Base-by-base conservation (phyloP, 2,797 vertebrate genomes). In the Labeo calbasu region DNA sequence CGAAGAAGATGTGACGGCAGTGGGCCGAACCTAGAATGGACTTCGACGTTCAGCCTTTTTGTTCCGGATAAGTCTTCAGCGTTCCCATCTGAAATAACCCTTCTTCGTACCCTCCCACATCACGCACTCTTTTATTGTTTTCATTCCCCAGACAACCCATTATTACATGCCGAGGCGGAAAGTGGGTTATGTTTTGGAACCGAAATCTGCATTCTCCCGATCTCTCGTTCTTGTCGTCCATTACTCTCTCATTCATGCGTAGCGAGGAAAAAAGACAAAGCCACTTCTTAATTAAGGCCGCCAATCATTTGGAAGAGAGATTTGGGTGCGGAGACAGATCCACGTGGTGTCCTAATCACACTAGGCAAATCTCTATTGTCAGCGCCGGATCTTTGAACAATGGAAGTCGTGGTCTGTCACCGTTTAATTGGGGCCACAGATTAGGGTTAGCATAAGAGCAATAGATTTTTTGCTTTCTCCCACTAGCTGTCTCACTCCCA, bases 181-280 rank as follows among this genome's bases (percentile, higher is more conserved):
- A 92, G 85, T 93, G 93, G 94, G 92, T 91, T 92, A 91, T 81
- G 89, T 79, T 92, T 93, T 94, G 92, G 92, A 89, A 89, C 87
- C 82, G 36, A 70, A 72, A 69, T 43, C 75, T 79, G 82, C 76
- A 55, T 75, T 83, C 11, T 77, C 59, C 43, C 28, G 8, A 63
- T 82, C 4, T 32, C 28, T 71, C 48, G 14, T 13, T 69, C 36
- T 76, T 2, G 13, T 85, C 75, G 59, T 80, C 77, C 11, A 17
- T 75, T 72, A 72, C 46, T 72, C 36, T 19, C 40, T 69, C 12
- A 23, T 91, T 84, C 68, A 77, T 59, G 36, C 73, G 84, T 71
- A 76, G 86, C 82, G 87, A 48, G 75, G 75, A 77, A 84, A 59
- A 88, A 78, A 46, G 65, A 80, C 51, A 79, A 84, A 79, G 28